Conservation (phyloP, 2,113 vertebrate genomes). For the Scalopus aquaticus region DNA sequence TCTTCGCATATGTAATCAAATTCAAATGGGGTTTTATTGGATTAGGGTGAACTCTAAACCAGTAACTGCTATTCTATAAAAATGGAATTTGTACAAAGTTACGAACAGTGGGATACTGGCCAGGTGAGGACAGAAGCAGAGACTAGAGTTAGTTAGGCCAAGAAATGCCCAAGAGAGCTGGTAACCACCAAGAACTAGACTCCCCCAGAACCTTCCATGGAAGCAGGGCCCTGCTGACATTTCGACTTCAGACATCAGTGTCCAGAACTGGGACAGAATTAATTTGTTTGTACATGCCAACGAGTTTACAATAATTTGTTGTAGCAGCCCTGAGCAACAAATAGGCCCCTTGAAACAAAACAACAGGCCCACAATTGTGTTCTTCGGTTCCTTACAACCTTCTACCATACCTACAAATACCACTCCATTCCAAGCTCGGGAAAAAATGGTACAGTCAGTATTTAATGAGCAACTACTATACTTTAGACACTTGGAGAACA, state of each 20-base stretch:
- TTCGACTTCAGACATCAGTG: neutral
- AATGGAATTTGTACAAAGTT: neutral
- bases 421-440: neutral
- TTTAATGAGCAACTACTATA: neutral
- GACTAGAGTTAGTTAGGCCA: too few relatives aligned
- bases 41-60: neutral
- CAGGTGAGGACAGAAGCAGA: neutral
- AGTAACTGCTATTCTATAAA: neutral
- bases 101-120: neutral
- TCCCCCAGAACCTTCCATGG: neutral
- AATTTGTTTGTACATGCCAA: neutral
- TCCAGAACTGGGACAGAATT: neutral
- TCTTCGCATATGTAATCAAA: neutral
- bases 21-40: neutral
- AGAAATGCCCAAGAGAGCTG: neutral
- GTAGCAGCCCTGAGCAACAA: neutral
- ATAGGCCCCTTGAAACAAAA: neutral
- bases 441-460: neutral
- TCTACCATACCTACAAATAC: neutral
- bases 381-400: neutral
- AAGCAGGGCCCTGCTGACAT: neutral
- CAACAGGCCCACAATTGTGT: neutral
- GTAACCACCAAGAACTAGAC: neutral
- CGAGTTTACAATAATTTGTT: neutral
- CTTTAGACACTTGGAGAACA: neutral